Evolutionary conservation across 2,113 vertebrate genomes (phyloP).

Genomic region (Azemiops feae): DNA sequence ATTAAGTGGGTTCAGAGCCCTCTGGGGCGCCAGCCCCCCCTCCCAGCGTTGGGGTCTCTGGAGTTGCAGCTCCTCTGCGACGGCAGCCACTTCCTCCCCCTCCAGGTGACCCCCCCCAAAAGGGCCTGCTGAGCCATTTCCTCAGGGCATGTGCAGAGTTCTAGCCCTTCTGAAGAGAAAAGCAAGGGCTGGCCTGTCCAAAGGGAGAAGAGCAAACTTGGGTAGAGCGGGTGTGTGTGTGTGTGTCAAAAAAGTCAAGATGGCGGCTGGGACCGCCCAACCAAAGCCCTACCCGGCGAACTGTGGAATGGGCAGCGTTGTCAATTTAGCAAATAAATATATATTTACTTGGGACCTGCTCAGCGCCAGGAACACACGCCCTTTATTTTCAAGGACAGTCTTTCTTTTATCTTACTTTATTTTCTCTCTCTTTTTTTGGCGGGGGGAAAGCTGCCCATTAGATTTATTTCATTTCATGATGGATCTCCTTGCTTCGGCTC

Average conservation of each 20-base stretch:
- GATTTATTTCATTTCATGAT: neutral
- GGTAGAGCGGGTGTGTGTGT: fast-evolving
- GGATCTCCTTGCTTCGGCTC: neutral
- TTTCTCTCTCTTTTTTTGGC: neutral
- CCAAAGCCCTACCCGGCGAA: neutral
- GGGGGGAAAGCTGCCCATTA: neutral
- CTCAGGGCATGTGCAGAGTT: neutral
- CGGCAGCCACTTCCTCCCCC: neutral
- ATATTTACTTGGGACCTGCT: neutral
- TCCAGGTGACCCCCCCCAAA: neutral
- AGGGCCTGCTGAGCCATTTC: neutral
- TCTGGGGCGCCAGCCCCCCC: neutral
- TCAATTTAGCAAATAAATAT: neutral
- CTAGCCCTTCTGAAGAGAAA: neutral
- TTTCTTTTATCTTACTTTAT: neutral
- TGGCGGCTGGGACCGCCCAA: neutral
- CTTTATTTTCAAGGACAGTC: neutral
- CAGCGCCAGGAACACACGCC: neutral
- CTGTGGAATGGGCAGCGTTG: neutral
- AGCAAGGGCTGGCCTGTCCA: neutral
- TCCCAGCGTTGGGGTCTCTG: too few relatives aligned
- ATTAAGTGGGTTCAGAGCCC: neutral
- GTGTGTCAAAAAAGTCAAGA: neutral
- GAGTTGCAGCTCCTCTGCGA: fast-evolving
- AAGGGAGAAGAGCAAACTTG: neutral